Evolutionary conservation across 2,113 vertebrate species (phyloP).

Genomic region (Trichechus manatus): DNA sequence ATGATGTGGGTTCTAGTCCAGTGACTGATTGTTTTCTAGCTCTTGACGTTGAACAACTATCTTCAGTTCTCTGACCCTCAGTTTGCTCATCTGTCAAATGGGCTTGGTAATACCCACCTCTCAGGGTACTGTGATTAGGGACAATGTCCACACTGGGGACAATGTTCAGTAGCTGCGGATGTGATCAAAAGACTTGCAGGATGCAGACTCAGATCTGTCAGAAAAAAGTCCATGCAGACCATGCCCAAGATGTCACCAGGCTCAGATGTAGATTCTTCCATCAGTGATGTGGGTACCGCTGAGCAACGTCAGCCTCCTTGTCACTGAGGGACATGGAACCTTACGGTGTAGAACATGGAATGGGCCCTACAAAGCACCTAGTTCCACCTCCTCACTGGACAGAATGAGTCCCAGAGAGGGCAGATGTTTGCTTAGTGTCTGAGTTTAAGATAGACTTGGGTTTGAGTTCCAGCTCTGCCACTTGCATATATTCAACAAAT

Average conservation of each 20-base stretch:
- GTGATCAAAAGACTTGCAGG: neutral
- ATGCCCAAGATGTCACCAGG: neutral
- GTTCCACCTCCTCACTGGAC: neutral
- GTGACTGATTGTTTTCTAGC: neutral
- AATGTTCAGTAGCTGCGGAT: neutral
- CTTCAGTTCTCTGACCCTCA: neutral
- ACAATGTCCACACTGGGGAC: neutral
- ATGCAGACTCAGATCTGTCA: accelerated
- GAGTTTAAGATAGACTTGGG: neutral
- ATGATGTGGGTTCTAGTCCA: neutral
- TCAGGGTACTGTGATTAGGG: neutral
- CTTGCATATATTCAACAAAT: neutral
- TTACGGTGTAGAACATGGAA: neutral
- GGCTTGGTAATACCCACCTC: neutral
- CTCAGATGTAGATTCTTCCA: neutral
- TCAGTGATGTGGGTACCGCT: neutral
- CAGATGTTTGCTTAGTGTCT: neutral
- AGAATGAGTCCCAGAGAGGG: neutral
- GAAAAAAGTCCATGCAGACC: neutral
- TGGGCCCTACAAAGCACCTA: neutral
- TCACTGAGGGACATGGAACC: neutral
- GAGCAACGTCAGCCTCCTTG: neutral
- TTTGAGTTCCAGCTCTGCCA: neutral
- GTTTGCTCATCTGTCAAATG: neutral
- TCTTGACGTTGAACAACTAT: too few species aligned